Conservation (phyloP, 2,797 vertebrate genomes). For the Anguilla marmorata region DNA sequence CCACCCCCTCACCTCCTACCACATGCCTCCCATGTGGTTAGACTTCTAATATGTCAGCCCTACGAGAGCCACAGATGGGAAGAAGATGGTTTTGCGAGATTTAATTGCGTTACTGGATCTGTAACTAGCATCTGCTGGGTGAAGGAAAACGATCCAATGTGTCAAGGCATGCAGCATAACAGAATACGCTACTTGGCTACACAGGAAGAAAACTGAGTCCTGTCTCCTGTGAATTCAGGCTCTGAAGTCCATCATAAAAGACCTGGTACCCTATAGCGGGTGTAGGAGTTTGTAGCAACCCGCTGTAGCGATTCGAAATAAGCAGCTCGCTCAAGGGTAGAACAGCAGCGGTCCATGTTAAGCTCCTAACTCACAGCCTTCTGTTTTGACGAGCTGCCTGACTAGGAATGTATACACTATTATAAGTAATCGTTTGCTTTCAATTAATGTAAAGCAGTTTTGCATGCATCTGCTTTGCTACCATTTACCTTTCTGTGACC, state of each 20-base stretch:
- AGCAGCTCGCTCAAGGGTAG: not conserved
- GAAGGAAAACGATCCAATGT: not conserved
- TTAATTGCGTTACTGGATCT: constrained; percentile 38
- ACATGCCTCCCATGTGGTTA: constrained; percentile 42
- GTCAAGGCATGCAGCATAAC: not conserved
- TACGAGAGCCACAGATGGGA: constrained; percentile 32
- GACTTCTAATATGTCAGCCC: constrained; percentile 38
- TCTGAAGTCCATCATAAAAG: not conserved
- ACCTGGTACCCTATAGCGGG: not conserved
- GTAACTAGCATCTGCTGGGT: constrained; percentile 21
- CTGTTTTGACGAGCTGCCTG: not conserved
- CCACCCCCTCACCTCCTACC: not conserved
- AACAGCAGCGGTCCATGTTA: not conserved
- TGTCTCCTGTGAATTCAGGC: not conserved
- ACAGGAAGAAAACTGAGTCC: not conserved
- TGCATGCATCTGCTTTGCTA: not conserved
- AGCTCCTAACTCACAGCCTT: not conserved
- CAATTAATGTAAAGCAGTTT: not conserved
- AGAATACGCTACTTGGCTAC: constrained; percentile 13
- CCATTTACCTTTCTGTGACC: too few species aligned
- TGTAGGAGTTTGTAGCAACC: not conserved
- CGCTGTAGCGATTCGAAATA: not conserved
- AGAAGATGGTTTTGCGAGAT: constrained; percentile 31
- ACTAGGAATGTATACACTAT: not conserved
- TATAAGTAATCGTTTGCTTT: not conserved